Evolutionary conservation across 2,888 invertebrate genomes (phyloP).

Genomic region (Calameuta idolon): DNA sequence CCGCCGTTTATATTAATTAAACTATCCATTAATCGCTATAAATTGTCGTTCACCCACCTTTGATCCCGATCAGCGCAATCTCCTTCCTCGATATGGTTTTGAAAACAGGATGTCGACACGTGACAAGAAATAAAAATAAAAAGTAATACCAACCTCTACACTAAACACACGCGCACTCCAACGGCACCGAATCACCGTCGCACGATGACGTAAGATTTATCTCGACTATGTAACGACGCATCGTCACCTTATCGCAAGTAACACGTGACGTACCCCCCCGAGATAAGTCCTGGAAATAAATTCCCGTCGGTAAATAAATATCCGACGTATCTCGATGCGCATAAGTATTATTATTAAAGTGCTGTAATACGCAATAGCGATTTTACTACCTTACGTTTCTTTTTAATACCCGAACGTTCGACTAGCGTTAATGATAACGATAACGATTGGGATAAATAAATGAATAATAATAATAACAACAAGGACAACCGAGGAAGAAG

Average conservation of each 20-base stretch:
- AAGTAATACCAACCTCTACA: neutral
- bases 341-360: conserved; percentile 45
- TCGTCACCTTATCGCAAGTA: neutral
- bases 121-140: neutral
- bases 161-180: neutral
- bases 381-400: conserved; percentile 56
- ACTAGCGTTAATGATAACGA: neutral
- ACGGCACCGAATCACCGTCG: neutral
- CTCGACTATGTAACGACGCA: neutral
- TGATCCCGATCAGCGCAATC: neutral
- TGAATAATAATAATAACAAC: neutral
- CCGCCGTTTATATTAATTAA: conserved; percentile 23
- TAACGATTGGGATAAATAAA: neutral
- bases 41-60: neutral
- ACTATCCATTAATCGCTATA: conserved; percentile 9
- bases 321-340: conserved; percentile 13
- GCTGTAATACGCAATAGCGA: conserved; percentile 55
- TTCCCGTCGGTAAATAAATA: conserved; percentile 26
- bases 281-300: conserved; percentile 15
- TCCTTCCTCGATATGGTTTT: neutral
- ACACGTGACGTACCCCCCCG: conserved; percentile 8
- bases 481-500: no score
- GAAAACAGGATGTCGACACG: conserved; percentile 10
- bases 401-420: conserved; percentile 47
- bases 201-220: neutral